Base-by-base conservation (phyloP, 2,113 vertebrate genomes). In the Sciurus niger region DNA sequence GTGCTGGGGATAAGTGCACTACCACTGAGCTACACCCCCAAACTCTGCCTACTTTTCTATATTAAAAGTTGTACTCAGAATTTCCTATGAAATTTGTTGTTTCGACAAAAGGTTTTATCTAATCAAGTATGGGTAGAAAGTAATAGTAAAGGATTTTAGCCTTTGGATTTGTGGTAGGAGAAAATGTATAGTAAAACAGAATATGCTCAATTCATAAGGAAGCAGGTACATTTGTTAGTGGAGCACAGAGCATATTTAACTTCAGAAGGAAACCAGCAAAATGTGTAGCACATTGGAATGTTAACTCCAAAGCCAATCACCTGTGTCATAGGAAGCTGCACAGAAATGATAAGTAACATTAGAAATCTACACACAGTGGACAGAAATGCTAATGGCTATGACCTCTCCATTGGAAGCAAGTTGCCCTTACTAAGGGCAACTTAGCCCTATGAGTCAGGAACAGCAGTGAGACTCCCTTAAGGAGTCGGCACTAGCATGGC, bases 171-270 rank as follows among this genome's bases (percentile, higher is more conserved):
- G 67, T 73, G 12, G 8, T 30, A 37, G 24, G 22, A 76, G 72
- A 93, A 94, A 91, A 79, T 24, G 17, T 37, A 28, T 8, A 63
- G n/a, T 74, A 79, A 88, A 77, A 80, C 18, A 93, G 32, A 65
- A 53, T 63, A 90, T 32, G 16, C 48, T 84, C 76, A 22, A 0
- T 80, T 89, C 1, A 32, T 46, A 70, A 51, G 74, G 65, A 34
- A 74, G 65, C 80, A 92, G 8, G 43, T 18, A 4, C 11, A 24
- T 89, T 53, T 79, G 37, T 89, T 92, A 84, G 79, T 58, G 60
- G 89, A 78, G 11, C 13, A 1, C 20, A 79, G 60, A 87, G 40
- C 22, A 65, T 32, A 46, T 58, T 92, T 46, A 87, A 46, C 79
- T 84, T 88, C 60, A 1, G 28, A 60, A 77, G 46, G 30, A 93